These are phyloP conservation scores for Hippopotamyrus pictus DNA, from an alignment of 2,797 vertebrate genomes.

Conservation along the genomic window DNA sequence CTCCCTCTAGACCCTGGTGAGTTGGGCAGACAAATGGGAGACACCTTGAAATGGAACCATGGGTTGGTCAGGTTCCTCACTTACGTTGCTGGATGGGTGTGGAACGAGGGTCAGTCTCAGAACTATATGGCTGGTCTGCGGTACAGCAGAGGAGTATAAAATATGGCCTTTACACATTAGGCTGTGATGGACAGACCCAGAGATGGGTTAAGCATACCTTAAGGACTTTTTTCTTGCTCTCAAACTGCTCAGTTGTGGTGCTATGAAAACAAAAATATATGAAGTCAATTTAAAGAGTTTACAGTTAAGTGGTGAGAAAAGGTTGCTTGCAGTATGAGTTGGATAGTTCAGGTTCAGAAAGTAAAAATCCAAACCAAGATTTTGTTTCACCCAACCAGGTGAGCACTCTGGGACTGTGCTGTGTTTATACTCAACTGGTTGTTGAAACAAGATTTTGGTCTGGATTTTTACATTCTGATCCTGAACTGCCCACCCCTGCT, in stretches of 20 bases:
- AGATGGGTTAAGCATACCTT: neutral
- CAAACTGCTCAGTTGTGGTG: neutral
- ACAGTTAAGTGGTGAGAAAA: neutral
- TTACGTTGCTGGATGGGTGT: neutral
- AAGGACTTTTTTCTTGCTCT: neutral
- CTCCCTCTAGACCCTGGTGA: conserved; percentile 84
- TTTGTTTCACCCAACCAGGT: neutral
- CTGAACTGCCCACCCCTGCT: neutral
- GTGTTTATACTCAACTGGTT: neutral
- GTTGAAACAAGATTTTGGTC: neutral
- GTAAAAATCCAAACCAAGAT: neutral
- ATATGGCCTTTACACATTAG: neutral
- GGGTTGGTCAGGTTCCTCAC: neutral
- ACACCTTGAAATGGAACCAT: neutral
- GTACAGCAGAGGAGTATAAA: neutral
- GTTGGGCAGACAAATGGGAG: conserved; percentile 13
- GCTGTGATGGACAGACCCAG: neutral
- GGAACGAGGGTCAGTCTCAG: neutral
- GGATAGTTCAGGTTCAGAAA: neutral
- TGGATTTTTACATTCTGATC: neutral
- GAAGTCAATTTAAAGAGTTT: neutral
- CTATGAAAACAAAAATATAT: neutral
- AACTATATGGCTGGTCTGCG: neutral
- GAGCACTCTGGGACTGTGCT: neutral
- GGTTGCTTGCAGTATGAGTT: neutral